Evolutionary conservation across 2,797 vertebrate species (phyloP).

Genomic region (Enteromius thamalakanensis): DNA sequence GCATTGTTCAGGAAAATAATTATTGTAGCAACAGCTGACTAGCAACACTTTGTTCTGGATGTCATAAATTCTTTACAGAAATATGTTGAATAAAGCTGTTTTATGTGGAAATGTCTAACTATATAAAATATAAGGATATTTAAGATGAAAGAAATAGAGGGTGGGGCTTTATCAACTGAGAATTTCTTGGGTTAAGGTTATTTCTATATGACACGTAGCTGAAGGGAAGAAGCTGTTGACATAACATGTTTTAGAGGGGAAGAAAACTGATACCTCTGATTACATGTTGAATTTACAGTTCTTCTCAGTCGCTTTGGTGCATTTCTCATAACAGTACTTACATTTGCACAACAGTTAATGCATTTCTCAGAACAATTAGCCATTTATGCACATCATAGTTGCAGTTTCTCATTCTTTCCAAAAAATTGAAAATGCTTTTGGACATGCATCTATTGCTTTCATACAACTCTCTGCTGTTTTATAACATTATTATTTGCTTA

Average conservation of each 20-base stretch:
- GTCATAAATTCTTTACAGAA: neutral
- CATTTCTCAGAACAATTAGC: no score
- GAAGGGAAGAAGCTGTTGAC: neutral
- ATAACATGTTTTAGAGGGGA: neutral
- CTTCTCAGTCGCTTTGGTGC: no score
- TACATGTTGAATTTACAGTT: neutral
- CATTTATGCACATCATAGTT: no score
- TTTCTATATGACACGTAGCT: neutral
- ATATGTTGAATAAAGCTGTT: neutral
- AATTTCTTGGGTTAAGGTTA: neutral
- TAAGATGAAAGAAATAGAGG: neutral
- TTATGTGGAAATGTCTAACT: neutral
- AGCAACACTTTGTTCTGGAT: neutral
- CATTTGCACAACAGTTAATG: no score
- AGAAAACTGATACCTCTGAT: neutral
- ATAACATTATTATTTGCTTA: no score
- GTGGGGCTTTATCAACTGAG: neutral
- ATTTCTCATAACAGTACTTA: no score
- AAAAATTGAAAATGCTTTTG: no score
- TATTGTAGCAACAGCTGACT: conserved; percentile 18
- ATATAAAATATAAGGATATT: neutral
- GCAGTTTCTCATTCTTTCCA: no score
- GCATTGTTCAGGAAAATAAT: neutral
- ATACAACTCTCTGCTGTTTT: no score
- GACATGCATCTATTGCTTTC: no score